Evolutionary conservation across 2,797 vertebrate genomes (phyloP).

Genomic region (Ammospiza maritima): DNA sequence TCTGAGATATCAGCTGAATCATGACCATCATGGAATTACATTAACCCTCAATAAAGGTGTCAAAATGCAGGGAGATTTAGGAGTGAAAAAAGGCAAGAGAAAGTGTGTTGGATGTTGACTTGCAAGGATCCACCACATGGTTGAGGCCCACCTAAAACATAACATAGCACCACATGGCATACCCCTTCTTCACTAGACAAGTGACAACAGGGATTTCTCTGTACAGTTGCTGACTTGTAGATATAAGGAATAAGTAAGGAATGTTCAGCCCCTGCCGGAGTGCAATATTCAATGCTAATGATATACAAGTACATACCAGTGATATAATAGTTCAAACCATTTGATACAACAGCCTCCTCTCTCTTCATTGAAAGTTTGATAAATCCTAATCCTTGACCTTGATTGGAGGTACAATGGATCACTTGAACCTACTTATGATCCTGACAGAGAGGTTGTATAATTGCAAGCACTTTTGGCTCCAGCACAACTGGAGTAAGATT

Average conservation of each 20-base stretch:
- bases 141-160: neutral
- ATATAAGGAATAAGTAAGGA: neutral
- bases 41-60: neutral
- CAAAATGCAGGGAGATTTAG: neutral
- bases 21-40: neutral
- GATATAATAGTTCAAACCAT: neutral
- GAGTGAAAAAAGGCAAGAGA: neutral
- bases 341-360: neutral
- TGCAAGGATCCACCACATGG: neutral
- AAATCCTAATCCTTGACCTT: neutral
- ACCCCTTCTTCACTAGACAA: neutral
- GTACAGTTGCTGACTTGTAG: neutral
- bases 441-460: neutral
- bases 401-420: neutral
- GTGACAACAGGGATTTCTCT: neutral
- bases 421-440: neutral
- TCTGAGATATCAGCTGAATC: neutral
- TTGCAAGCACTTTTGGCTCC: neutral
- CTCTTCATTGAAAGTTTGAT: neutral
- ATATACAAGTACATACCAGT: neutral
- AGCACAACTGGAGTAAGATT: neutral
- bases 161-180: accelerated
- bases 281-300: neutral
- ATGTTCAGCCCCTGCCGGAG: neutral
- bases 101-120: neutral